Percentiles rank a stretch among this genome's conserved stretches.
Evolutionary conservation across 1,140 invertebrate genomes (phyloP).

Genomic region (Battus philenor): DNA sequence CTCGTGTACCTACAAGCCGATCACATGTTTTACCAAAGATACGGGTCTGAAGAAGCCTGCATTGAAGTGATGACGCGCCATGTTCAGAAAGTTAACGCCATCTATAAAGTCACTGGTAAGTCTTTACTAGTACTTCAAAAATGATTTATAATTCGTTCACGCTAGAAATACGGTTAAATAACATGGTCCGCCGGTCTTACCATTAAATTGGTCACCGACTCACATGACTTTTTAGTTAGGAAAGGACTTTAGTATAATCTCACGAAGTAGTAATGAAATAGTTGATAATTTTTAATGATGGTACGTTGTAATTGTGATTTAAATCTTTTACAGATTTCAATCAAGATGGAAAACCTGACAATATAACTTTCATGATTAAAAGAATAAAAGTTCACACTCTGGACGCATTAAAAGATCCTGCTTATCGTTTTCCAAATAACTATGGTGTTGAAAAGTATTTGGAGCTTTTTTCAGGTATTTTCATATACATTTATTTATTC

Average conservation of each 20-base stretch:
- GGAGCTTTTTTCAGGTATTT: slow-evolving; percentile 94
- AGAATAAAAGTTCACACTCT: slow-evolving; percentile 94
- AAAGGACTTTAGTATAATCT: no score
- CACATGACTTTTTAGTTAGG: no score
- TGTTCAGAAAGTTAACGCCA: slow-evolving; percentile 94
- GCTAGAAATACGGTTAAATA: no score
- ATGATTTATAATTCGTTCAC: no score
- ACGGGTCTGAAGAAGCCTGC: slow-evolving; percentile 94
- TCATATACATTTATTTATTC: no score
- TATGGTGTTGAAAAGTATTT: slow-evolving; percentile 96
- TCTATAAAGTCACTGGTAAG: slow-evolving; percentile 92
- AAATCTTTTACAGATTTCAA: slow-evolving; percentile 90
- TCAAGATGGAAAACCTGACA: slow-evolving; percentile 92
- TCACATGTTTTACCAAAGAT: slow-evolving; percentile 94
- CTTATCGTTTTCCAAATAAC: slow-evolving; percentile 93
- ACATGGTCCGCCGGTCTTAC: no score
- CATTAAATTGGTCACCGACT: no score
- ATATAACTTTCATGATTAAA: slow-evolving; percentile 97
- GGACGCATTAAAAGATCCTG: slow-evolving; percentile 87
- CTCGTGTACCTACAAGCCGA: slow-evolving; percentile 96
- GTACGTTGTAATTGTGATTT: not conserved
- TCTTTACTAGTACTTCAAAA: slow-evolving; percentile 16
- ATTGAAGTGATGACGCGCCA: slow-evolving; percentile 97
- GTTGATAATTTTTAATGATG: no score
- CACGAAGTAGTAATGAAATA: no score